These are phyloP conservation scores for Glossophaga mutica DNA, from an alignment of 2,797 vertebrate species.

Conservation along the genomic window DNA sequence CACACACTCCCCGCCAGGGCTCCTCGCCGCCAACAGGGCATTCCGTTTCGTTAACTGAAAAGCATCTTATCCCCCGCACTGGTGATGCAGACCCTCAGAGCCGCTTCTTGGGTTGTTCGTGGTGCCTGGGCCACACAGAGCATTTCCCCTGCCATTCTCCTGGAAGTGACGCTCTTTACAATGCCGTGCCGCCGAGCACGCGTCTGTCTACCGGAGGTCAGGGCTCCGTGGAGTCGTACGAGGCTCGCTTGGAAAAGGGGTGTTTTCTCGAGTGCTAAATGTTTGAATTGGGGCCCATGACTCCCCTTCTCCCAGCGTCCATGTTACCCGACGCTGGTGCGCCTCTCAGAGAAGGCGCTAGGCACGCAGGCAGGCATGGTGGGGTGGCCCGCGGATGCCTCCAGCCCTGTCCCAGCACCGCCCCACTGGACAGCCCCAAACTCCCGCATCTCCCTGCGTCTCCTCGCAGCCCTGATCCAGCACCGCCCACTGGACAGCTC, in stretches of 20 bases:
- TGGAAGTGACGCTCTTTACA: neutral
- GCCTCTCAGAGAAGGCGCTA: accelerated
- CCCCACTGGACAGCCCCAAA: neutral
- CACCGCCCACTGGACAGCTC: neutral
- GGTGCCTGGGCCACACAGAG: accelerated
- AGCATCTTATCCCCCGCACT: no score
- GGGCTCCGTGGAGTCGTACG: accelerated
- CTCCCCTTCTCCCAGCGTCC: neutral
- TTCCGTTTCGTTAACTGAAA: neutral
- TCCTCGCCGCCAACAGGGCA: neutral
- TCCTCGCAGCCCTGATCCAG: neutral
- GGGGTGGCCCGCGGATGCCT: accelerated
- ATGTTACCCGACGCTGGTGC: accelerated
- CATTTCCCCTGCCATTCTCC: accelerated
- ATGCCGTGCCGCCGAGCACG: accelerated
- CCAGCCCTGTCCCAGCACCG: neutral
- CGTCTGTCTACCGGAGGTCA: accelerated
- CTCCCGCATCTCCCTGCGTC: no score
- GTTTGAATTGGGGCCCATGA: no score
- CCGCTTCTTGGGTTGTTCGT: neutral
- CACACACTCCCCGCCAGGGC: no score
- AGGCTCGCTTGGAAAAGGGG: neutral
- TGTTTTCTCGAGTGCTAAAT: neutral
- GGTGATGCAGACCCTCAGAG: no score
- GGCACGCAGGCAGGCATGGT: accelerated